A percentile compares a stretch with the other conserved stretches of the same genome.
These are phyloP conservation scores for Leptopilina drosophilae DNA, from an alignment of 2,888 invertebrate genomes.

Conservation along the genomic window DNA sequence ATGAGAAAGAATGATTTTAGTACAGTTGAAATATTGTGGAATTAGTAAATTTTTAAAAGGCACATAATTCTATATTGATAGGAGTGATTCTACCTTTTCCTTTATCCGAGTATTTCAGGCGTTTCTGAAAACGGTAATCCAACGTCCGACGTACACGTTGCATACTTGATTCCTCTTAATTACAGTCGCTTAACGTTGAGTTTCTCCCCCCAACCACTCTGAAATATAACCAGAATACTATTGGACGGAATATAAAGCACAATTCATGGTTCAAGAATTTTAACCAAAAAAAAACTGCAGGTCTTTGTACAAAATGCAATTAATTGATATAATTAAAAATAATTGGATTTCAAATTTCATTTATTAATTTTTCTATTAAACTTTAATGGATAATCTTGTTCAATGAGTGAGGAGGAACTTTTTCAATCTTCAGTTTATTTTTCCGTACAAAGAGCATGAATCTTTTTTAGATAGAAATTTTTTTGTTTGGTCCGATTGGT, in stretches of 20 bases:
- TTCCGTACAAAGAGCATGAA: neutral
- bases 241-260: constrained; percentile 22
- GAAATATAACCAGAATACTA: constrained; percentile 63
- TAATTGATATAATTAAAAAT: neutral
- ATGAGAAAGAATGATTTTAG: too few species aligned
- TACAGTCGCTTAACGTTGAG: constrained; percentile 66
- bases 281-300: neutral
- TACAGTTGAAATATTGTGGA: constrained; percentile 49
- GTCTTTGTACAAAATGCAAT: neutral
- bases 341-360: neutral
- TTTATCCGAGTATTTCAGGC: constrained; percentile 39
- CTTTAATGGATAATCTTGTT: neutral
- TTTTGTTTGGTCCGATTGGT: neutral
- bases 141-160: constrained; percentile 61
- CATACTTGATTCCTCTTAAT: constrained; percentile 73
- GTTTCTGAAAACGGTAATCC: constrained; percentile 62
- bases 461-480: neutral
- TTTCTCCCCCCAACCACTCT: constrained; percentile 50
- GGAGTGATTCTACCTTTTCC: constrained; percentile 46
- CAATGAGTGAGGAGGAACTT: neutral
- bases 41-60: constrained; percentile 61
- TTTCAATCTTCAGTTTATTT: neutral
- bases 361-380: too few species aligned
- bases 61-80: constrained; percentile 60
- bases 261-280: neutral